A percentile compares a stretch with the other conserved stretches of the same genome.
Conservation (phyloP, 2,113 vertebrate genomes). For the Myotis lucifugus region DNA sequence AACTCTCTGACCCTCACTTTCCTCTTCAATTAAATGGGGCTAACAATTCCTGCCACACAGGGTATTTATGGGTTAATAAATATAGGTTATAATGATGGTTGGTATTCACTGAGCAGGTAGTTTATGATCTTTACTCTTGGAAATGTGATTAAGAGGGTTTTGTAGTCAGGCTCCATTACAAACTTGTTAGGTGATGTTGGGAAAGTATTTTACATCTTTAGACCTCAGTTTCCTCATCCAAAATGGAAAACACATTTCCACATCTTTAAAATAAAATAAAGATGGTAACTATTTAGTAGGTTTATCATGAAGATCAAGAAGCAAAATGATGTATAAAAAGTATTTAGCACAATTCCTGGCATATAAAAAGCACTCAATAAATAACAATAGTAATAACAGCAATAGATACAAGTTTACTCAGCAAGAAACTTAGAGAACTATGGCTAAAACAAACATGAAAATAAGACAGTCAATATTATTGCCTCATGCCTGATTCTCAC, state of each 20-base stretch:
- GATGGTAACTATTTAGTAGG: background rate
- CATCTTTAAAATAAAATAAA: slow-evolving; percentile 47
- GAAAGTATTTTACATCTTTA: background rate
- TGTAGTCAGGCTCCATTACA: background rate
- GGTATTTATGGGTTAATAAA: background rate
- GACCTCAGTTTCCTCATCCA: background rate
- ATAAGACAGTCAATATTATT: background rate
- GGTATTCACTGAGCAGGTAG: background rate
- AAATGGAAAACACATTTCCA: background rate
- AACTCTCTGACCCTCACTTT: background rate
- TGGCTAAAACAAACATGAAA: background rate
- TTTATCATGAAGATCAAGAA: background rate
- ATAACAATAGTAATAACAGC: background rate
- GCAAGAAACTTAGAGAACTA: background rate
- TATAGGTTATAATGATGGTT: background rate
- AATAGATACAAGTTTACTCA: background rate
- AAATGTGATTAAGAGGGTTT: background rate
- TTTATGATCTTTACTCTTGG: background rate
- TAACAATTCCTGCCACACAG: background rate
- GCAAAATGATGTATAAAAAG: background rate
- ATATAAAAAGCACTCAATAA: background rate
- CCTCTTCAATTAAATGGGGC: background rate
- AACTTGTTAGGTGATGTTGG: background rate
- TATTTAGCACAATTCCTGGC: background rate
- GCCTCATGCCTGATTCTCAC: background rate